Conservation (phyloP, 1,140 invertebrate species). For the Lysiphlebus fabarum region DNA sequence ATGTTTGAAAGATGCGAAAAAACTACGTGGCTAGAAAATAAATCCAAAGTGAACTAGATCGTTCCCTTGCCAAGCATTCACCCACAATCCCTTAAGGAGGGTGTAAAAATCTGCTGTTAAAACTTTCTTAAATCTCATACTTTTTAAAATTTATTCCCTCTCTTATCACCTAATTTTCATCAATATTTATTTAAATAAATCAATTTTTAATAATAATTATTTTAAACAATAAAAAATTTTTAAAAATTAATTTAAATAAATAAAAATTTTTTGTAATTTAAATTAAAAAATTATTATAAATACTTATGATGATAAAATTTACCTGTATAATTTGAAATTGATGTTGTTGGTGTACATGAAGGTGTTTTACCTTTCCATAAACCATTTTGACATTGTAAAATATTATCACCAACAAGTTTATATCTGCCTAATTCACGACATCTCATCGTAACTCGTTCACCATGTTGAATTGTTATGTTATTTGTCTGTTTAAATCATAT, state of each 20-base stretch:
- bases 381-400: conserved; percentile 73
- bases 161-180: neutral
- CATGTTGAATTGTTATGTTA: conserved; percentile 60
- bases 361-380: conserved; percentile 72
- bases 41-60: conserved; percentile 27
- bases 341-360: conserved; percentile 74
- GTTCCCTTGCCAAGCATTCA: conserved; percentile 27
- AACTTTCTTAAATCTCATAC: neutral
- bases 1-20: conserved; percentile 16
- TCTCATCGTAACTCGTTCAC: conserved; percentile 67
- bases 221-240: no score
- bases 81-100: conserved; percentile 28
- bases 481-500: conserved; percentile 38
- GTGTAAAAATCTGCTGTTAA: conserved; percentile 19
- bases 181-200: no score
- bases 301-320: conserved; percentile 32
- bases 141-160: neutral
- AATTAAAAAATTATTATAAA: no score
- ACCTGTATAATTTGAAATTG: conserved; percentile 82
- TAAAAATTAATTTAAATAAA: no score
- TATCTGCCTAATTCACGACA: conserved; percentile 79
- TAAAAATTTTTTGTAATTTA: no score
- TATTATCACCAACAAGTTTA: conserved; percentile 69
- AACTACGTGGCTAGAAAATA: conserved; percentile 37
- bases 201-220: no score